Evolutionary conservation across 2,888 invertebrate genomes (phyloP).

Genomic region (Torymus auratus): DNA sequence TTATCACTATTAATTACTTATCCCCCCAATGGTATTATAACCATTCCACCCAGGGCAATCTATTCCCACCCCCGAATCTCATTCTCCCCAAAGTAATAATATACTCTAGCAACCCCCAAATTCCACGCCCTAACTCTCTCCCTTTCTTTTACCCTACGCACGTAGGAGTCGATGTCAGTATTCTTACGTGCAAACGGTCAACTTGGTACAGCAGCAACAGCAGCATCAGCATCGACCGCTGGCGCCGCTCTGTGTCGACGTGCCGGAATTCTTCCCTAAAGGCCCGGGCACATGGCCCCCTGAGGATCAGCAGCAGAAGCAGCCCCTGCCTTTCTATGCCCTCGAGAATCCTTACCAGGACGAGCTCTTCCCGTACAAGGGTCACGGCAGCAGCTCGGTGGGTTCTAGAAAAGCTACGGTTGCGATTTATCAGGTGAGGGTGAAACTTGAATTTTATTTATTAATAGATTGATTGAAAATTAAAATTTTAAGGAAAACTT

Average conservation of each 20-base stretch:
- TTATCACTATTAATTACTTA: too few relatives aligned
- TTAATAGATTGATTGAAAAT: too few relatives aligned
- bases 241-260: slow-evolving; percentile 67
- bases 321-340: slow-evolving; percentile 65
- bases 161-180: slow-evolving; percentile 51
- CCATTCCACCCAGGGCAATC: too few relatives aligned
- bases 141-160: too few relatives aligned
- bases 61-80: too few relatives aligned
- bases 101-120: too few relatives aligned
- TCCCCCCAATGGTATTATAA: too few relatives aligned
- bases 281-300: slow-evolving; percentile 55
- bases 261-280: slow-evolving; percentile 74
- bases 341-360: slow-evolving; percentile 68
- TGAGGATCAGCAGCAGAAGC: slow-evolving; percentile 48
- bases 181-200: slow-evolving; percentile 50
- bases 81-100: too few relatives aligned
- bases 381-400: slow-evolving; percentile 16
- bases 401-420: slow-evolving; percentile 42
- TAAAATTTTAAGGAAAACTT: background rate
- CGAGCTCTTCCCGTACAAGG: slow-evolving; percentile 67
- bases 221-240: slow-evolving; percentile 28
- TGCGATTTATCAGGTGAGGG: slow-evolving; percentile 68
- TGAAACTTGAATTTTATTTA: background rate
- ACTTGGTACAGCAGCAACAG: slow-evolving; percentile 18
- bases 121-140: too few relatives aligned